Evolutionary conservation across 2,113 vertebrate species (phyloP), one percentile per base, ranked within the genome.

Genomic region (Eublepharis macularius): DNA sequence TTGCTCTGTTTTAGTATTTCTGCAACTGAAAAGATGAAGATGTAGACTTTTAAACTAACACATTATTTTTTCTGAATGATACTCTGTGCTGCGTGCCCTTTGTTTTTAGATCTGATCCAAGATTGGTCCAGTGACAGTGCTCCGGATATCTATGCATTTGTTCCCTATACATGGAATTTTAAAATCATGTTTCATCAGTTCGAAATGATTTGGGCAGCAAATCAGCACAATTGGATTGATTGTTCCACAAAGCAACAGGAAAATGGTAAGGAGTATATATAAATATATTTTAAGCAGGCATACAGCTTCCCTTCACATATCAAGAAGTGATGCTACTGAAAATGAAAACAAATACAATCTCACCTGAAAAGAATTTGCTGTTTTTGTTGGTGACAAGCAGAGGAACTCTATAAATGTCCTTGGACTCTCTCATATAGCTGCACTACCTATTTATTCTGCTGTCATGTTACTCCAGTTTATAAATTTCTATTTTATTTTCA

Each of bases 191-290:
- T 99, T 94, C 98, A 99, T 95, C 99, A 99, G 70, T 99, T 99
- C 94, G 99, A 99, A 95, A 99, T 99, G 99, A 98, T 99, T 89
- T 99, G 99, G 99, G 98, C 98, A 5, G 98, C 98, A 84, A 99
- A 99, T 96, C 98, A 99, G 69, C 98, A 99, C 91, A 99, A 99
- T 91, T 99, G 98, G 99, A 97, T 99, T 24, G 99, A 99, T 89
- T 99, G 98, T 91, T 99, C 99, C 83, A 99, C 98, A 85, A 99
- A 99, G 92, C 99, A 99, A 47, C 99, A 99, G 86, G 99, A 99
- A 96, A 99, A 99, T 87, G 98, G 99, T 99, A 87, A 96, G 97
- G 76, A 41, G 0, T 0, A 11, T 65, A 21, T 54, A 21, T 78
- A 60, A 26, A 60, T 60, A 60, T 85, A 2, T 17, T 36, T 57